These are phyloP conservation scores for Alitta virens DNA, from an alignment of 2,888 invertebrate species.

Conservation along the genomic window DNA sequence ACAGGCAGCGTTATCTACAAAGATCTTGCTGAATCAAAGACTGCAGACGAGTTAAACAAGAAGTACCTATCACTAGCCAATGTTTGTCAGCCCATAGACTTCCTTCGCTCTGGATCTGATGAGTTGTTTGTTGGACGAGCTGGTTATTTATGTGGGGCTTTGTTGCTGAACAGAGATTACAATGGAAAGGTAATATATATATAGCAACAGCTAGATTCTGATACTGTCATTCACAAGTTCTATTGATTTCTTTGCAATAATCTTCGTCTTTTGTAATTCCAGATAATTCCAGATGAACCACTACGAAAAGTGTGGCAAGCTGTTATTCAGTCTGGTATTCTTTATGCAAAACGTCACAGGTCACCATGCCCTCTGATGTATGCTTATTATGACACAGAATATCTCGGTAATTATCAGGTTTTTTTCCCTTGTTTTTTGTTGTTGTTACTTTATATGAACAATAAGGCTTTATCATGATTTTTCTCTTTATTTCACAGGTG, in stretches of 20 bases:
- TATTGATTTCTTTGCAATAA: too few species aligned
- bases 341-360: conserved; percentile 64
- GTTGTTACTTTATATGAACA: not conserved
- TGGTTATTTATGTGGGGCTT: conserved; percentile 75
- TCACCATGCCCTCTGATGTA: conserved; percentile 67
- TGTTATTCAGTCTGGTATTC: conserved; percentile 71
- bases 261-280: too few species aligned
- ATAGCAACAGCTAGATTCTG: not conserved
- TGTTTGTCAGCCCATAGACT: conserved; percentile 56
- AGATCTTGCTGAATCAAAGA: conserved; percentile 54
- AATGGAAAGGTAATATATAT: not conserved
- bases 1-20: conserved; percentile 60
- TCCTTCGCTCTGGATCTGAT: conserved; percentile 64
- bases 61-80: conserved; percentile 59
- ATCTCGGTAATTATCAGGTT: conserved; percentile 62
- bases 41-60: conserved; percentile 29
- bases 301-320: conserved; percentile 68
- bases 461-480: not conserved
- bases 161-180: conserved; percentile 65
- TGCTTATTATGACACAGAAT: conserved; percentile 72
- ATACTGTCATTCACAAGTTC: not conserved
- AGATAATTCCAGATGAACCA: conserved; percentile 54
- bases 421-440: too few species aligned
- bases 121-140: conserved; percentile 83
- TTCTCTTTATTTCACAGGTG: conserved; percentile 50